These are phyloP conservation scores for Iselma pallidipennis DNA, from an alignment of 2,888 invertebrate species.

Conservation along the genomic window DNA sequence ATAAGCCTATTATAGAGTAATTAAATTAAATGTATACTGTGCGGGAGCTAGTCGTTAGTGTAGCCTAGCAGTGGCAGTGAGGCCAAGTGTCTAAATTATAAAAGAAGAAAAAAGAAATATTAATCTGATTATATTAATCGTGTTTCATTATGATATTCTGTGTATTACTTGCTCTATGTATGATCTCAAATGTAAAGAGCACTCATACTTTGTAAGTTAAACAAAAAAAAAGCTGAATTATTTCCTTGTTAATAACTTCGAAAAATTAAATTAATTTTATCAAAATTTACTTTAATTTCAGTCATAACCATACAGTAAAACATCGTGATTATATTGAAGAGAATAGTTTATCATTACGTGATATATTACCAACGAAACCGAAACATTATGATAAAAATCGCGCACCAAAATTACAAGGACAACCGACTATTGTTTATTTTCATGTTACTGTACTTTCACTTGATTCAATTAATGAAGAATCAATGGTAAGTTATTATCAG, in stretches of 20 bases:
- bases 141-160: slow-evolving; percentile 37
- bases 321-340: slow-evolving; percentile 53
- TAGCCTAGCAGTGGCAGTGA: slow-evolving; percentile 38
- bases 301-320: slow-evolving; percentile 35
- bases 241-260: slow-evolving; percentile 24
- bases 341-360: slow-evolving; percentile 75
- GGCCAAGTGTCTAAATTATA: slow-evolving; percentile 28
- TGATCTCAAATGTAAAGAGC: slow-evolving; percentile 44
- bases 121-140: slow-evolving; percentile 34
- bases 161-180: slow-evolving; percentile 41
- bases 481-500: slow-evolving; percentile 69
- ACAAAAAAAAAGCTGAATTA: slow-evolving; percentile 13
- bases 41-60: slow-evolving; percentile 43
- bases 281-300: slow-evolving; percentile 26
- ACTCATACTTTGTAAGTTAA: slow-evolving; percentile 45
- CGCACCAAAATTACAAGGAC: slow-evolving; percentile 82
- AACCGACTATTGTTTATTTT: slow-evolving; percentile 87
- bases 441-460: slow-evolving; percentile 88
- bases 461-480: slow-evolving; percentile 95
- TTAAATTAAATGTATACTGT: slow-evolving; percentile 48
- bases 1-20: slow-evolving; percentile 51
- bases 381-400: slow-evolving; percentile 90
- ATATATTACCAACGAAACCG: slow-evolving; percentile 81
- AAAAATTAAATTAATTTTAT: slow-evolving; percentile 22
- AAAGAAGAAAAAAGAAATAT: slow-evolving; percentile 1